These are phyloP conservation scores for Pipistrellus pygmaeus DNA, from an alignment of 2,797 vertebrate genomes.

Conservation along the genomic window DNA sequence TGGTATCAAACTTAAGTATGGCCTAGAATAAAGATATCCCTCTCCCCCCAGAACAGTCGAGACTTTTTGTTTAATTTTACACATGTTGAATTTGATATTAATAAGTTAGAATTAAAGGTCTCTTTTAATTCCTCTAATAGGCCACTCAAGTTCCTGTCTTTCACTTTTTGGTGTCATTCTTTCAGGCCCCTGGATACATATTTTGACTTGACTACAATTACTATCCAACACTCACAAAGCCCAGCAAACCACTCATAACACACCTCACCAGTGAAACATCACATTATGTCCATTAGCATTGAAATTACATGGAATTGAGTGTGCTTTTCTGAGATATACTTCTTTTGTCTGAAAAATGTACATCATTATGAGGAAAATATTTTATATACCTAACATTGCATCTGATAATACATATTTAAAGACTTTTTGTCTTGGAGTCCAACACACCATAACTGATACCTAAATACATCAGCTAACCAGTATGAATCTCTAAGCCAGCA, in stretches of 20 bases:
- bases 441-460: not conserved
- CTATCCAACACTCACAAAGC: not conserved
- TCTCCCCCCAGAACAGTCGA: not conserved
- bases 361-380: not conserved
- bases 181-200: rapidly evolving
- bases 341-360: not conserved
- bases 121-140: not conserved
- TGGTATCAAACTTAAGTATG: conserved; percentile 6
- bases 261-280: not conserved
- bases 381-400: not conserved
- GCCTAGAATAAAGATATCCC: not conserved
- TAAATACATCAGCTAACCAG: not conserved
- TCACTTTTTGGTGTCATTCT: not conserved
- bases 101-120: not conserved
- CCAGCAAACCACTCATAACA: not conserved
- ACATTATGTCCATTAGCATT: not conserved
- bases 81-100: not conserved
- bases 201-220: not conserved
- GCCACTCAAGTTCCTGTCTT: not conserved
- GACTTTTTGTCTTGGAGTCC: not conserved
- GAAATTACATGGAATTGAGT: not conserved
- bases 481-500: not conserved
- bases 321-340: not conserved
- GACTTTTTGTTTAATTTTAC: conserved; percentile 26
- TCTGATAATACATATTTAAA: not conserved